Conservation (phyloP, 2,888 invertebrate species). For the Merodon equestris region DNA sequence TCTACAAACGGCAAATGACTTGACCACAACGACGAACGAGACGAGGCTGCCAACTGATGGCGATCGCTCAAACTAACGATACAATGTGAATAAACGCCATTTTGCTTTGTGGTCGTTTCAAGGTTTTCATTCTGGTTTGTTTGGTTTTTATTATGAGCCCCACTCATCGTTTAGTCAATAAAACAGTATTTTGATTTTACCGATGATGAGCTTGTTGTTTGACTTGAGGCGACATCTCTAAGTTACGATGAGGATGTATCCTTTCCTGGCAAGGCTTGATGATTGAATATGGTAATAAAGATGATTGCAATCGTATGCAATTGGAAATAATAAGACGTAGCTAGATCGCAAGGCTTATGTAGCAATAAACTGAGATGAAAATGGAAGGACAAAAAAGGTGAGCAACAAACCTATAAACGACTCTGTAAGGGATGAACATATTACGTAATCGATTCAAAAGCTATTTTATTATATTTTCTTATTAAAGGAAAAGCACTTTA, state of each 20-base stretch:
- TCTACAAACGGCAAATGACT: not conserved
- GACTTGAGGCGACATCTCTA: too few species aligned
- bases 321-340: not conserved
- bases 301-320: constrained; percentile 7
- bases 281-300: constrained; percentile 31
- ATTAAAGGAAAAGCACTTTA: too few species aligned
- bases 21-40: not conserved
- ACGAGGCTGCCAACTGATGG: too few species aligned
- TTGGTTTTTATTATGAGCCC: constrained; percentile 11
- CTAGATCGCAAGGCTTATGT: not conserved
- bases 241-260: constrained; percentile 25
- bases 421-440: too few species aligned
- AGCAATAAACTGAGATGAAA: too few species aligned
- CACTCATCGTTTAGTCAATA: constrained; percentile 38
- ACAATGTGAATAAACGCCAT: constrained; percentile 2
- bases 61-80: not conserved
- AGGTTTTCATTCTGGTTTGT: constrained; percentile 28
- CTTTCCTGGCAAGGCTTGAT: constrained; percentile 30
- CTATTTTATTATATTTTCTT: too few species aligned
- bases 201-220: not conserved
- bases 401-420: constrained; percentile 1
- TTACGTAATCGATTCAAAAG: too few species aligned
- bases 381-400: constrained; percentile 20
- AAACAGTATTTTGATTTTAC: constrained; percentile 23
- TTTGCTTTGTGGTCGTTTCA: constrained; percentile 34